A percentile compares a stretch with the other conserved stretches of the same genome.
Conservation (phyloP, 2,888 invertebrate genomes). For the Dichetophora obliterata region DNA sequence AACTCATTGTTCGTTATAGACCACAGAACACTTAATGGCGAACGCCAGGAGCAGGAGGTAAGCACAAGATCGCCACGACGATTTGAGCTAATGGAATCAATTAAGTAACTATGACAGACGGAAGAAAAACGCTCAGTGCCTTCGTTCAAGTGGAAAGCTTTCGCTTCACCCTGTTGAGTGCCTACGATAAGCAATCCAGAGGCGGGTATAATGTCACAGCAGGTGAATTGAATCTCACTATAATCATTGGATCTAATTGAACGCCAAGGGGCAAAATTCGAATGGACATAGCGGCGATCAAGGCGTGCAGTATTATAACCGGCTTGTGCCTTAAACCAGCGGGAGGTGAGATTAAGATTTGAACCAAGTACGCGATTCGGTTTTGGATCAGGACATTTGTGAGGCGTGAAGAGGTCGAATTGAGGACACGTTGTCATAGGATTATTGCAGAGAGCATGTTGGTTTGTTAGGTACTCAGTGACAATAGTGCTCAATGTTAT, state of each 20-base stretch:
- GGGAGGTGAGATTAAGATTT: slow-evolving; percentile 80
- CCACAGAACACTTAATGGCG: slow-evolving; percentile 76
- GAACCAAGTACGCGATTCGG: slow-evolving; percentile 68
- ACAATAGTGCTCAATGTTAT: slow-evolving; percentile 92
- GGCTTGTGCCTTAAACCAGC: slow-evolving; percentile 73
- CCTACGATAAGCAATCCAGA: slow-evolving; percentile 80
- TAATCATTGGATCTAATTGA: slow-evolving; percentile 74
- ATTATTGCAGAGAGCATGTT: slow-evolving; percentile 97
- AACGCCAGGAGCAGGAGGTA: slow-evolving; percentile 88
- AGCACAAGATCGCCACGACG: slow-evolving; percentile 83
- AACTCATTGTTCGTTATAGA: slow-evolving; percentile 66
- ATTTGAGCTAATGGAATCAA: slow-evolving; percentile 84
- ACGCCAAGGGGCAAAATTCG: slow-evolving; percentile 82
- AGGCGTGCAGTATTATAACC: slow-evolving; percentile 75
- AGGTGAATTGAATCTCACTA: slow-evolving; percentile 82
- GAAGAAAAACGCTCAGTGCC: slow-evolving; percentile 84
- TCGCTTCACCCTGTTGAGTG: slow-evolving; percentile 91
- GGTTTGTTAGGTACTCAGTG: slow-evolving; percentile 95
- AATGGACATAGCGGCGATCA: slow-evolving; percentile 87
- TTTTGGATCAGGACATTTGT: slow-evolving; percentile 93
- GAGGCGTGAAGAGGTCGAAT: slow-evolving; percentile 94
- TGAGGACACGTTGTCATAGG: slow-evolving; percentile 98
- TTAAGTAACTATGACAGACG: slow-evolving; percentile 88
- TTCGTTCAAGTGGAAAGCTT: slow-evolving; percentile 86
- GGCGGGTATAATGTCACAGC: slow-evolving; percentile 75